Evolutionary conservation across 1,140 invertebrate genomes (phyloP).

Genomic region (Orchestia grillus): DNA sequence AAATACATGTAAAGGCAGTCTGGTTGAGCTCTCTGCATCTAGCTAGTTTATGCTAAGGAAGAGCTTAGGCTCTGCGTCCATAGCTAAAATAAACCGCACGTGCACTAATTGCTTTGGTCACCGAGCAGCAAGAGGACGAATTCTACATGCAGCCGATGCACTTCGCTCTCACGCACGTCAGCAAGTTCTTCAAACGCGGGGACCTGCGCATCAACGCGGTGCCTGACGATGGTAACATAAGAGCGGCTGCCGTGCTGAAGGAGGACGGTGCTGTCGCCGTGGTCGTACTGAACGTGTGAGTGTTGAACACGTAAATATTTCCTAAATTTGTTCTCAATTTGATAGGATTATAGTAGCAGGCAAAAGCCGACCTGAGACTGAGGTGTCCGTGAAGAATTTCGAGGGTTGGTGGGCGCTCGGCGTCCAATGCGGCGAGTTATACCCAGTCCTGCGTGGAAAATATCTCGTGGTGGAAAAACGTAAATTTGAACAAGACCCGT

Average conservation of each 20-base stretch:
- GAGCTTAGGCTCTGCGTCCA: not conserved
- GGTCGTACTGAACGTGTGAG: constrained; percentile 26
- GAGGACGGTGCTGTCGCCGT: constrained; percentile 4
- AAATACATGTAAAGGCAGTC: no score
- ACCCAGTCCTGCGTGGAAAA: not conserved
- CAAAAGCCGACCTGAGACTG: no score
- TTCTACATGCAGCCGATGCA: constrained; percentile 76
- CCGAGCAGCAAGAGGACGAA: constrained; percentile 69
- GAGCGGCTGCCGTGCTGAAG: not conserved
- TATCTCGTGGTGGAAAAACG: not conserved
- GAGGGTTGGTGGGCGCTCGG: not conserved
- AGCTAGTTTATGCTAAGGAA: no score
- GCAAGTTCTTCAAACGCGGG: constrained; percentile 80
- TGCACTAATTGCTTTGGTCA: not conserved
- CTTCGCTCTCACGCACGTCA: constrained; percentile 76
- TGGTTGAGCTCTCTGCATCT: no score
- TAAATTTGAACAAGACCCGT: no score
- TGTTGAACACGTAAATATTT: no score
- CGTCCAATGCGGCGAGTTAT: not conserved
- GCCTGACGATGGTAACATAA: constrained; percentile 58
- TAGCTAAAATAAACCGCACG: not conserved
- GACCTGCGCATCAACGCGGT: not conserved
- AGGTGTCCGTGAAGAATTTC: no score
- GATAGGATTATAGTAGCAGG: no score
- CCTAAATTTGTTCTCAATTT: no score